Evolutionary conservation across 2,888 invertebrate genomes (phyloP).

Genomic region (Endotricha flammealis): DNA sequence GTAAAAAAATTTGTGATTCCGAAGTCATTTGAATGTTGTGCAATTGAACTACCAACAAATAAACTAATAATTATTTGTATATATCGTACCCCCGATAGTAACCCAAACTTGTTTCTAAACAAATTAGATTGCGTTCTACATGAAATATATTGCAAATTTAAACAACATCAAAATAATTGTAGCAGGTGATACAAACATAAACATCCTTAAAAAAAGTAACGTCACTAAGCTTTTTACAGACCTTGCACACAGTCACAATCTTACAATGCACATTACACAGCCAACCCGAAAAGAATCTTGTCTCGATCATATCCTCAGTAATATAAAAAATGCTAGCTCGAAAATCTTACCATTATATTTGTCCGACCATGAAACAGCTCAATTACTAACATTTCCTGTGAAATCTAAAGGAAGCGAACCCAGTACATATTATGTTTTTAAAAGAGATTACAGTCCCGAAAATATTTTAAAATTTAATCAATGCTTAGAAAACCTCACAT

Average conservation of each 20-base stretch:
- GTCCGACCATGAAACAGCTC: constrained; percentile 6
- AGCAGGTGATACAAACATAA: constrained; percentile 6
- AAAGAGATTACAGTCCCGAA: constrained; percentile 1
- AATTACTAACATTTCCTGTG: constrained; percentile 1
- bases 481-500: constrained; percentile 5
- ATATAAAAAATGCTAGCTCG: constrained; percentile 3
- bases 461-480: constrained; percentile 5
- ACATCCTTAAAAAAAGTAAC: background rate
- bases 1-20: background rate
- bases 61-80: no score
- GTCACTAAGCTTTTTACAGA: no score
- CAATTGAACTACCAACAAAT: no score
- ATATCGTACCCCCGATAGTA: no score
- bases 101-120: no score
- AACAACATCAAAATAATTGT: constrained; percentile 1
- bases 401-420: constrained; percentile 1
- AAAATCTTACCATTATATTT: no score
- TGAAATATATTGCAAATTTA: constrained; percentile 5
- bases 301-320: constrained; percentile 4
- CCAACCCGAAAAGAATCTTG: constrained; percentile 4
- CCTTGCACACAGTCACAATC: no score
- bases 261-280: background rate
- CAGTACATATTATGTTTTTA: background rate
- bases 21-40: constrained; percentile 1
- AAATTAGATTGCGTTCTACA: background rate